Evolutionary conservation across 2,113 vertebrate genomes (phyloP).

Genomic region (Sylvietta virens): DNA sequence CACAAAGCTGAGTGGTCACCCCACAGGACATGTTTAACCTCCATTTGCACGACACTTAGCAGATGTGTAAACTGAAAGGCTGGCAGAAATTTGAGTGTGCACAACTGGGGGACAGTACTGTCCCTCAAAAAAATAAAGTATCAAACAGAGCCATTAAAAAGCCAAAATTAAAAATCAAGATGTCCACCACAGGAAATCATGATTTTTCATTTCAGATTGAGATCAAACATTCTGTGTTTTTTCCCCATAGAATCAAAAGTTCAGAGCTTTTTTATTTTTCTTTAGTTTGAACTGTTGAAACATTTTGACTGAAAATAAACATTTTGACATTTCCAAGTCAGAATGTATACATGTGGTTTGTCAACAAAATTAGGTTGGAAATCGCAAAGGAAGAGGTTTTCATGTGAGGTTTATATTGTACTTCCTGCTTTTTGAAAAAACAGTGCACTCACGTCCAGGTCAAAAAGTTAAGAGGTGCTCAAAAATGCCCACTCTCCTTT

Average conservation of each 20-base stretch:
- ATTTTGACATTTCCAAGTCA: constrained; percentile 19
- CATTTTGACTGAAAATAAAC: constrained; percentile 42
- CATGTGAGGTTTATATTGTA: constrained; percentile 36
- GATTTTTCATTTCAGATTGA: background rate
- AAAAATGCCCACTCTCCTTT: background rate
- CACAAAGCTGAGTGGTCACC: background rate
- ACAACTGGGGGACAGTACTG: background rate
- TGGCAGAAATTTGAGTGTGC: background rate
- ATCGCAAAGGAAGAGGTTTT: constrained; percentile 30
- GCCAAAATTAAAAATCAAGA: background rate
- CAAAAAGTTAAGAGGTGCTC: constrained; percentile 40
- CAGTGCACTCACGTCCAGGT: background rate
- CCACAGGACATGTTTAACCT: background rate
- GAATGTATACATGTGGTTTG: constrained; percentile 27
- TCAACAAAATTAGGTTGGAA: constrained; percentile 47
- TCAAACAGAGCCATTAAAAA: background rate
- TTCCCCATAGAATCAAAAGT: background rate
- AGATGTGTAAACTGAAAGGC: background rate
- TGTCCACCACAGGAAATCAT: background rate
- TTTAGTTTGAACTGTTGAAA: background rate
- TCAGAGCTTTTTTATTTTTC: background rate
- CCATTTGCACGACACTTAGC: background rate
- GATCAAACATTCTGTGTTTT: background rate
- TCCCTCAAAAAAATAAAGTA: background rate
- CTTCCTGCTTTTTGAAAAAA: constrained; percentile 45